Base-by-base conservation (phyloP, 1,140 invertebrate genomes). In the Heliconius hewitsoni region DNA sequence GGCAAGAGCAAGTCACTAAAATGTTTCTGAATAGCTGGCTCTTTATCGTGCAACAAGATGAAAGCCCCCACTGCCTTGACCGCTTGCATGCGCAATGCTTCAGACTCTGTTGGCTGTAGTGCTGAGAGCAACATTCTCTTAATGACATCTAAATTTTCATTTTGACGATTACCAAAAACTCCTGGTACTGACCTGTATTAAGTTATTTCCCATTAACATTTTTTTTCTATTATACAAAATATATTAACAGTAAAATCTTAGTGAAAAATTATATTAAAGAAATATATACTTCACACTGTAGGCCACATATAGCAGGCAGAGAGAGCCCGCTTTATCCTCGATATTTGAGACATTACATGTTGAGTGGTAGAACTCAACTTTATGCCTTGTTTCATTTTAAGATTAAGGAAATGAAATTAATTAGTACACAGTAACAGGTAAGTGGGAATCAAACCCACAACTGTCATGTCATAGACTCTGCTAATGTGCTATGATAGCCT, bases 131-230 rank as follows among this genome's bases (percentile, higher is more conserved):
- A 95, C 98, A 99, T 99, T 92, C 98, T 97, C 90, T 99, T 99
- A 81, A 99, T 99, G 8, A 99, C 96, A 90, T 98, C 96, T 50
- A 99, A 93, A 92, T 99, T 98, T 88, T 98, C 97, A 75, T 96
- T 95, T 94, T 99, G 98, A 90, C 99, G 98, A 90, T 98, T 99
- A 37, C 99, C 99, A 96, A 99, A 99, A 46, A 99, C 97, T 60
- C 98, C 98, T 78, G 99, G 99, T 27, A 99, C 98, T 88, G 97
- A 97, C 81, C 98, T 98, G 89, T 30, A 6, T 27, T 27, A 30
- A 27, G 11, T 30, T 30, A 23, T 66, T 27, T 30, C 3, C 9
- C 27, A 66, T 66, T 5, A 66, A 23, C 11, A 30, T 23, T 66
- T 13, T 27, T 70, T 30, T 27, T 52, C 2, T 52, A 46, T 52